phyloP scores from a whole-genome alignment of 2,797 vertebrate genomes.

The Hyperoplus lanceolatus region DNA sequence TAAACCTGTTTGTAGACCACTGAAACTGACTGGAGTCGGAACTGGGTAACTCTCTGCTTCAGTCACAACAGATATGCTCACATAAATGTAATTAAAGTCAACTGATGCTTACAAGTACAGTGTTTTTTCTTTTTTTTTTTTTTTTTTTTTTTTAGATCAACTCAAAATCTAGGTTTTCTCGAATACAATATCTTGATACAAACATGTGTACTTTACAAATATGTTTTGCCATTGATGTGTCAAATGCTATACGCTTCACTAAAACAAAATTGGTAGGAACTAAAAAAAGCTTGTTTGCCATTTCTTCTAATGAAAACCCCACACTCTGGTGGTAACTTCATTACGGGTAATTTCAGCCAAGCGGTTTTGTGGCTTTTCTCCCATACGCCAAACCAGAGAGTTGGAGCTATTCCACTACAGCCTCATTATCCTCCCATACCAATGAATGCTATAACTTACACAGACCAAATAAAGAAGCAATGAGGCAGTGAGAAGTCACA shows the following conservation, averaged over 20 bases:
- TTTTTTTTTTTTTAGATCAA: neutral
- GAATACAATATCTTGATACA: neutral
- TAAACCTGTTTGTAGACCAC: slow-evolving; percentile 62
- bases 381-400: slow-evolving; percentile 35
- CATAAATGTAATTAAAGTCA: neutral
- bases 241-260: neutral
- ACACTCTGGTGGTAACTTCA: slow-evolving; percentile 31
- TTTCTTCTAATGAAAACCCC: slow-evolving; percentile 27
- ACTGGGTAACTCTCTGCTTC: slow-evolving; percentile 11
- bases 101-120: neutral
- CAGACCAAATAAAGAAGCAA: slow-evolving; percentile 17
- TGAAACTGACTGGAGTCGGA: slow-evolving; percentile 46
- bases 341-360: slow-evolving; percentile 45
- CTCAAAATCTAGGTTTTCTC: neutral
- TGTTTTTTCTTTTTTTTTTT: neutral
- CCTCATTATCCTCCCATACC: slow-evolving; percentile 42
- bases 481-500: neutral
- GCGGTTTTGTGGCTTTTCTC: slow-evolving; percentile 44
- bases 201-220: neutral
- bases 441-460: slow-evolving; percentile 21
- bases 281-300: slow-evolving; percentile 11
- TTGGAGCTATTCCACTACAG: slow-evolving; percentile 29
- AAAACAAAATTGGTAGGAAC: neutral
- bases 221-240: neutral
- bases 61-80: neutral